Evolutionary conservation across 2,797 vertebrate genomes (phyloP), one percentile per base, ranked within the genome.

Genomic region (Sebastes kiyomatsui): DNA sequence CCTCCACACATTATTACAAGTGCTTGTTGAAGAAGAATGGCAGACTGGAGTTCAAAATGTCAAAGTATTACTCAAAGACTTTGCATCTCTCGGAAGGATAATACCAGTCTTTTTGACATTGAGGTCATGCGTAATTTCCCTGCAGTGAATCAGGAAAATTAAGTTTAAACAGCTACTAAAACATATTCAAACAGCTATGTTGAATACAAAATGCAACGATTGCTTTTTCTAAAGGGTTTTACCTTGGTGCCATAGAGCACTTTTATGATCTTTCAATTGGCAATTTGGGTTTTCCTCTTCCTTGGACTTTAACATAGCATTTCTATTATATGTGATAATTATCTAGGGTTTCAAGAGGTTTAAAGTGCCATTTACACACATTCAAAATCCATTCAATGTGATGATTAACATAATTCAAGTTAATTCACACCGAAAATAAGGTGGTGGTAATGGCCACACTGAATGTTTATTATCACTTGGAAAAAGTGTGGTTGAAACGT

Each of bases 31-130:
- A 82, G 86, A 80, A 49, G 73, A 90, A 86, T 54, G 81, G 79
- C 75, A 75, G 69, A 78, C 80, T 55, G 20, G 18, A 54, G 81
- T 84, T 90, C 85, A 91, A 90, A 90, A 89, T 86, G 79, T 90
- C 86, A 78, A 82, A 81, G 81, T 81, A 65, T 83, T 84, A 55
- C 82, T 90, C 42, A 64, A 80, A 83, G 84, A 87, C 67, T 72
- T 77, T 87, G 74, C 81, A 82, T 80, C 69, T 91, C 54, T 81
- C 65, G 14, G 16, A 76, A 79, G 75, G 85, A 86, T 86, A 78
- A 88, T 70, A 75, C 66, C 81, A 74, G 82, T 77, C 66, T 66
- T 86, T 85, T 80, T 91, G 84, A 86, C 81, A 80, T 87, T 82
- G 81, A 54, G 65, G 75, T 75, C 20, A 2, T 73, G 72, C 79